Conservation (phyloP, 2,888 invertebrate species). For the Coecobrya sp. region DNA sequence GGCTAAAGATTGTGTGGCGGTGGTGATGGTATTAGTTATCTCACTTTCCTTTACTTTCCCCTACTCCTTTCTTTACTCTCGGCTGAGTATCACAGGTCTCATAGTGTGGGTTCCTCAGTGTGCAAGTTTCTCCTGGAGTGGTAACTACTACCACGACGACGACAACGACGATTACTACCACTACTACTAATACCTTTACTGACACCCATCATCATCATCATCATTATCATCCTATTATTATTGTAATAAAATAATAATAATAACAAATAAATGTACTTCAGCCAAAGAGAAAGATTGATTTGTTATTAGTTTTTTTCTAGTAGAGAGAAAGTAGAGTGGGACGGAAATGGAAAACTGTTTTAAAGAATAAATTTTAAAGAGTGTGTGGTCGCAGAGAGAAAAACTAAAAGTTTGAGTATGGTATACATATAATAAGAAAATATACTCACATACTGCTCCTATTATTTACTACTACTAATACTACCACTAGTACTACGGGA, state of each 20-base stretch:
- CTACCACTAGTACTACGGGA: background rate
- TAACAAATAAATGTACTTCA: constrained; percentile 2
- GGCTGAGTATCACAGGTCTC: constrained; percentile 55
- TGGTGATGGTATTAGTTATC: constrained; percentile 20
- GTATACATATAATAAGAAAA: background rate
- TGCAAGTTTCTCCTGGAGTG: constrained; percentile 73
- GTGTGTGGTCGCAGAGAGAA: background rate
- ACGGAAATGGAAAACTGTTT: background rate
- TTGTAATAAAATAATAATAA: background rate
- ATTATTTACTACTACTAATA: too few species aligned
- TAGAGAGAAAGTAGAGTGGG: background rate
- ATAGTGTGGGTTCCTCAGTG: constrained; percentile 65
- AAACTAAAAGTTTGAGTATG: background rate
- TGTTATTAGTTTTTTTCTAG: background rate
- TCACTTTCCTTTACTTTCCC: constrained; percentile 54
- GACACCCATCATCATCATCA: constrained; percentile 50
- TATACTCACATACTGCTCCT: too few species aligned
- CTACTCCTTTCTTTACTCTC: constrained; percentile 40
- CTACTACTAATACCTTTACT: constrained; percentile 33
- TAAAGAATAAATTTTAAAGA: background rate
- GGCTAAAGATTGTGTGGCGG: background rate
- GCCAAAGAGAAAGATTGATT: background rate
- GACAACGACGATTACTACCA: background rate
- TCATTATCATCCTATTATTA: constrained; percentile 25
- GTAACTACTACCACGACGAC: constrained; percentile 61